These are phyloP conservation scores for Lycodopsis pacificus DNA, from an alignment of 2,797 vertebrate genomes.

Conservation along the genomic window DNA sequence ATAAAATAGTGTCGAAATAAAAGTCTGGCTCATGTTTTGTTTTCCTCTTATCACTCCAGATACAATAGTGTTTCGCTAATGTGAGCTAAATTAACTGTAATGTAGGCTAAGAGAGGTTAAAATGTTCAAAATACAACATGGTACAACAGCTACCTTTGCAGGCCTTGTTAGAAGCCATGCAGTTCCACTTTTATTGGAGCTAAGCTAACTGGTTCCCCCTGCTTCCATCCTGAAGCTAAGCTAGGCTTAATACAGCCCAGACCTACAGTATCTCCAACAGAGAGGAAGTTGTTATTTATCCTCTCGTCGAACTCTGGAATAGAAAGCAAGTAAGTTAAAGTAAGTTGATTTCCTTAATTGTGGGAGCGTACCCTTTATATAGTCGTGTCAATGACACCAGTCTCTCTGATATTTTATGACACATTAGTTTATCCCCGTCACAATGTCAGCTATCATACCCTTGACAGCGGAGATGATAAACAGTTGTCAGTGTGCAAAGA, in stretches of 20 bases:
- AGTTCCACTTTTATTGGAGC: neutral
- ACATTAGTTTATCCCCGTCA: neutral
- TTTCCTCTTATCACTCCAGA: neutral
- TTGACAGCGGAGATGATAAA: neutral
- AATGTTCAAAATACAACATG: neutral
- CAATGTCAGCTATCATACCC: neutral
- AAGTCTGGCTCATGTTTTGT: too few species aligned
- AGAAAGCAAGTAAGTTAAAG: neutral
- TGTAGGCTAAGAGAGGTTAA: neutral
- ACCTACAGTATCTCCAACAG: neutral
- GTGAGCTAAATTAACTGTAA: neutral
- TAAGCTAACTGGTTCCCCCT: neutral
- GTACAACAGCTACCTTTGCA: neutral
- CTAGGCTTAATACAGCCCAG: conserved; percentile 2
- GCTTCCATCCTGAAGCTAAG: neutral
- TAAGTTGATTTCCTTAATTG: neutral
- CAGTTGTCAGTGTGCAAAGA: neutral
- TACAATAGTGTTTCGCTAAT: neutral
- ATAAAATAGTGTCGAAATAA: neutral
- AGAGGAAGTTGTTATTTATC: neutral
- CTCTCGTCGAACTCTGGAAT: too few species aligned
- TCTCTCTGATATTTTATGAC: neutral
- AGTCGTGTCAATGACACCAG: neutral
- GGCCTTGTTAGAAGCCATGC: neutral
- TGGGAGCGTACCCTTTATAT: neutral